Evolutionary conservation across 1,140 invertebrate species (phyloP).

Genomic region (Formica exsecta): DNA sequence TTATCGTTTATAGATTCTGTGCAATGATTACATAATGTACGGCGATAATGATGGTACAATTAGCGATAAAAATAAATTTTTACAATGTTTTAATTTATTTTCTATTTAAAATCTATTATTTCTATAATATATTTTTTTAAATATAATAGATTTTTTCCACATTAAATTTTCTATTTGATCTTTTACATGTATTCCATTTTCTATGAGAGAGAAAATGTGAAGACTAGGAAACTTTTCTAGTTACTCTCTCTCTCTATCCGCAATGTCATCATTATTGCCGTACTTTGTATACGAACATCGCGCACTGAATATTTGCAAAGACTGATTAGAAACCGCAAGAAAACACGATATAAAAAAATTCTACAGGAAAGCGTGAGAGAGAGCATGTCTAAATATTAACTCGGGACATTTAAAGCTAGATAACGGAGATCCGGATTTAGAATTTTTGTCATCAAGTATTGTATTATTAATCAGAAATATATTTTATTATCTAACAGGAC

Average conservation of each 20-base stretch:
- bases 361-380: not conserved
- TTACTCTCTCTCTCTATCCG: not conserved
- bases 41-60: not conserved
- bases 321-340: slow-evolving; percentile 4
- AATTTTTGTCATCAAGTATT: not conserved
- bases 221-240: no score
- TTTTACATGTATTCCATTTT: no score
- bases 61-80: not conserved
- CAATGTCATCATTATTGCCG: not conserved
- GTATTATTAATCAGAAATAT: slow-evolving; percentile 17
- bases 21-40: not conserved
- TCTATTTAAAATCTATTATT: not conserved
- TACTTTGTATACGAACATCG: not conserved
- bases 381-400: slow-evolving; percentile 42
- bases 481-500: slow-evolving; percentile 13
- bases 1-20: not conserved
- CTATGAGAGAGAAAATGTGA: no score
- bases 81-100: not conserved
- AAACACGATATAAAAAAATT: slow-evolving; percentile 4
- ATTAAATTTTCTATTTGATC: not conserved
- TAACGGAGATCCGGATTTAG: slow-evolving; percentile 30
- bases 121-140: not conserved
- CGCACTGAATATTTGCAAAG: not conserved
- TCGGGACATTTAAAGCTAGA: slow-evolving; percentile 33
- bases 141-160: not conserved